A percentile compares a stretch with the other conserved stretches of the same genome.
Evolutionary conservation across 2,113 vertebrate species (phyloP).

Genomic region (Zosterops japonicus): DNA sequence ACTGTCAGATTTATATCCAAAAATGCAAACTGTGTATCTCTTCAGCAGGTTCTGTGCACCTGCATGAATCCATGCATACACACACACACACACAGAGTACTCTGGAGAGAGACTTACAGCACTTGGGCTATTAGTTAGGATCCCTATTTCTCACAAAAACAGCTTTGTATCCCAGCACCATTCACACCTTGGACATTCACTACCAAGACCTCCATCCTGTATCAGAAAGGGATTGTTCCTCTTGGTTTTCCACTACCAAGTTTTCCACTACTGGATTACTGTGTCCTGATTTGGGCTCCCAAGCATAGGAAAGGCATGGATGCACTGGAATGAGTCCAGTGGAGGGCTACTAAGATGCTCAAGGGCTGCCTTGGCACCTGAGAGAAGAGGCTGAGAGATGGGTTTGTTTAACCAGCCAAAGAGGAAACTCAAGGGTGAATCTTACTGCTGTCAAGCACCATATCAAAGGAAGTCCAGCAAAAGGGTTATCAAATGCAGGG

Average conservation of each 20-base stretch:
- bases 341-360: neutral
- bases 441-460: neutral
- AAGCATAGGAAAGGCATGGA: neutral
- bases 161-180: neutral
- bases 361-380: neutral
- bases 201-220: neutral
- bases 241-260: neutral
- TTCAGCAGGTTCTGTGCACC: neutral
- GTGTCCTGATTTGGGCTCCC: neutral
- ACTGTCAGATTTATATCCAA: neutral
- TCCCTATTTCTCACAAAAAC: neutral
- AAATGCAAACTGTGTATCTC: neutral
- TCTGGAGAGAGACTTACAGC: neutral
- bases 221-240: neutral
- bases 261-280: neutral
- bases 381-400: neutral
- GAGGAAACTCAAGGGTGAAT: neutral
- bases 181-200: neutral
- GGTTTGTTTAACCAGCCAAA: neutral
- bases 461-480: too few species aligned
- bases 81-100: neutral
- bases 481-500: neutral
- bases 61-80: neutral
- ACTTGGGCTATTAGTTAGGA: neutral
- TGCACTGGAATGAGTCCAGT: neutral